Percentiles rank a stretch among this genome's conserved stretches.
Conservation (phyloP, 1,140 invertebrate species). For the Myzus persicae region DNA sequence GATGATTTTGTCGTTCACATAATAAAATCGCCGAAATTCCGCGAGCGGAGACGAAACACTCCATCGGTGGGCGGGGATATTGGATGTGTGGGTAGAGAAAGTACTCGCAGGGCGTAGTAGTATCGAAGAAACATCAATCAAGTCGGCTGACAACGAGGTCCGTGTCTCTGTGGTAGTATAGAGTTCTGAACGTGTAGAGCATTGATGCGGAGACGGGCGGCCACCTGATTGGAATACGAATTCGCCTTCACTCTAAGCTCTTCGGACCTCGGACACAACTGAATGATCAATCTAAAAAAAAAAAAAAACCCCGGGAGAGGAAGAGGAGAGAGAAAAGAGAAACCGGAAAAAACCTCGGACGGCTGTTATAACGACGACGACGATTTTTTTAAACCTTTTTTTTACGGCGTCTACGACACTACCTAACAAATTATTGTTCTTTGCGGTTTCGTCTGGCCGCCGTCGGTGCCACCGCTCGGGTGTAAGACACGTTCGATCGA, state of each 20-base stretch:
- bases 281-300: constrained; percentile 53
- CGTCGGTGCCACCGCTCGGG: too few species aligned
- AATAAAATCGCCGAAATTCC: constrained; percentile 51
- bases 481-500: neutral
- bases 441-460: too few species aligned
- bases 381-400: neutral
- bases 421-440: constrained; percentile 12
- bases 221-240: constrained; percentile 56
- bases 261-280: constrained; percentile 1
- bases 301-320: neutral
- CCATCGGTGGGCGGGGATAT: neutral
- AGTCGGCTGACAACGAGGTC: constrained; percentile 20
- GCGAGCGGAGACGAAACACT: neutral
- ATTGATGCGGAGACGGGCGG: neutral
- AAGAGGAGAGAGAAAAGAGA: neutral
- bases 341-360: neutral
- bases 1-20: constrained; percentile 40
- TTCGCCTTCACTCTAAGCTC: constrained; percentile 11
- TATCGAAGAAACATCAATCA: constrained; percentile 53
- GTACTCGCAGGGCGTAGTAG: neutral
- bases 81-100: neutral
- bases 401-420: neutral
- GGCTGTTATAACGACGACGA: neutral
- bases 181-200: neutral
- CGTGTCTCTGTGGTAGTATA: neutral